A percentile compares a stretch with the other conserved stretches of the same genome.
Conservation (phyloP, 2,888 invertebrate species). For the Meliscaeva auricollis region DNA sequence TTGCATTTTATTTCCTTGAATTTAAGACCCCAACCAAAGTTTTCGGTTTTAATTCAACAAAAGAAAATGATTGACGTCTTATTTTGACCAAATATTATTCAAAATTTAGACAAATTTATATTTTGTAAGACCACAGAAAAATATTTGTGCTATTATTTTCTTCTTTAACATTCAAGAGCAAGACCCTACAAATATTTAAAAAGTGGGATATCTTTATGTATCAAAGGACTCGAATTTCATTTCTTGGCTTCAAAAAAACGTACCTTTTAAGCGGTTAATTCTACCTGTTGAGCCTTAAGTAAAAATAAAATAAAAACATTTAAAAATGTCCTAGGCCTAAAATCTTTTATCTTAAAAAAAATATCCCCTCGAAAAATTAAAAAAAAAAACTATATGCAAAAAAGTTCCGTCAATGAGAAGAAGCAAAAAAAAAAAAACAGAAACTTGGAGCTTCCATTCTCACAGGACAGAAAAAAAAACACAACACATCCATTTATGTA, state of each 20-base stretch:
- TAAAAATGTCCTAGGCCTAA: slow-evolving; percentile 22
- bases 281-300: slow-evolving; percentile 7
- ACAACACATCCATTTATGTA: slow-evolving; percentile 33
- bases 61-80: too few relatives aligned
- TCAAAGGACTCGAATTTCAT: too few relatives aligned
- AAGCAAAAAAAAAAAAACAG: not conserved
- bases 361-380: not conserved
- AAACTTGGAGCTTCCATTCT: slow-evolving; percentile 28
- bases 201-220: too few relatives aligned
- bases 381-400: slow-evolving; percentile 7
- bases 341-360: slow-evolving; percentile 10
- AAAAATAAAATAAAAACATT: not conserved
- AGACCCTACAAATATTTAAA: too few relatives aligned
- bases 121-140: too few relatives aligned
- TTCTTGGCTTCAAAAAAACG: not conserved
- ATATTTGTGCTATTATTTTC: too few relatives aligned
- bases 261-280: not conserved
- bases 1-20: too few relatives aligned
- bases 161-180: too few relatives aligned
- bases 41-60: too few relatives aligned
- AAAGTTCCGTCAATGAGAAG: slow-evolving; percentile 24
- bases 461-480: not conserved
- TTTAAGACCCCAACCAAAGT: too few relatives aligned
- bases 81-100: too few relatives aligned
- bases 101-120: too few relatives aligned